phyloP scores from a whole-genome alignment of 2,888 invertebrate species.

The Pammene aurita region DNA sequence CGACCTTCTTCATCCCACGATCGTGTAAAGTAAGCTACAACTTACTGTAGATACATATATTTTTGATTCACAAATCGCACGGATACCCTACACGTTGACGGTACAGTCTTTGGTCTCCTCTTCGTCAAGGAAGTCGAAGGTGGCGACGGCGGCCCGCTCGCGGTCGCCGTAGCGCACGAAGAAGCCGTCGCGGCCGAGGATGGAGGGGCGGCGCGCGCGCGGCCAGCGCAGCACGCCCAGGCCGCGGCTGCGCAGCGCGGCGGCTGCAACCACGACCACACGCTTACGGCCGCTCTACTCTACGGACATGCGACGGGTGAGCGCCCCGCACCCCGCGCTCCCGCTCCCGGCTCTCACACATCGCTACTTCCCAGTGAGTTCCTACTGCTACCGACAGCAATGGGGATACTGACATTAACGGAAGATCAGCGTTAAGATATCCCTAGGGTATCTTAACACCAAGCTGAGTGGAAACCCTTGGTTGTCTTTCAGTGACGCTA shows the following conservation, averaged over 20 bases:
- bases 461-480: no score
- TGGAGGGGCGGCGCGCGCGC: conserved; percentile 85
- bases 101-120: conserved; percentile 75
- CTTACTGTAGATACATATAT: no score
- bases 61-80: no score
- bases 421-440: no score
- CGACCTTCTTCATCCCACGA: no score
- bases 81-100: no score
- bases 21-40: no score
- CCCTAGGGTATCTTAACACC: no score
- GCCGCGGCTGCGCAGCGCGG: conserved; percentile 83
- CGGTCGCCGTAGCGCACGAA: conserved; percentile 90
- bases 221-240: conserved; percentile 81
- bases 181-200: conserved; percentile 90
- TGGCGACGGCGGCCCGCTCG: conserved; percentile 89
- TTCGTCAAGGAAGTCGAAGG: conserved; percentile 91
- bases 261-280: conserved; percentile 77
- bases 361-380: no score
- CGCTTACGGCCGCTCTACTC: conserved; percentile 64
- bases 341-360: conserved; percentile 48
- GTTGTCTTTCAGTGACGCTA: no score
- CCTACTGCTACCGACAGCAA: neutral
- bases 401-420: conserved; percentile 7
- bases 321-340: conserved; percentile 49
- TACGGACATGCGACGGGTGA: conserved; percentile 57